Percentiles rank a stretch among this genome's conserved stretches.
These are phyloP conservation scores for Drosophila neotestacea DNA, from an alignment of 2,888 invertebrate genomes.

Conservation along the genomic window DNA sequence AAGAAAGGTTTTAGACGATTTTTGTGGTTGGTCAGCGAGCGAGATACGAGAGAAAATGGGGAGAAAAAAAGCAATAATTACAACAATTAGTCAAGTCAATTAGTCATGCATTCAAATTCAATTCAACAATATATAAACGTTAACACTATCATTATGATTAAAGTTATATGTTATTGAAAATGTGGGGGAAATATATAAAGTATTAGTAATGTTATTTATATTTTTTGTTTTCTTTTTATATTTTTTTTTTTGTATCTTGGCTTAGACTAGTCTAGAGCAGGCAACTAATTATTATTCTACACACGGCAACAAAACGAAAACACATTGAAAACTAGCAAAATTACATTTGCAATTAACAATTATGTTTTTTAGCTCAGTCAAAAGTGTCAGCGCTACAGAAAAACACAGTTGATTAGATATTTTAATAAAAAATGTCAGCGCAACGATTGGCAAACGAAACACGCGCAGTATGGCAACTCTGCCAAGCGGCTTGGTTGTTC, in stretches of 20 bases:
- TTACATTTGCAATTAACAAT: constrained; percentile 10
- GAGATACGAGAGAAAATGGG: constrained; percentile 37
- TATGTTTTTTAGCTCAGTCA: background rate
- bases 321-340: constrained; percentile 24
- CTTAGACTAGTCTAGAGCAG: constrained; percentile 53
- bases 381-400: background rate
- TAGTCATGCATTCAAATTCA: constrained; percentile 61
- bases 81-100: constrained; percentile 61
- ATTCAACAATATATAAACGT: constrained; percentile 16
- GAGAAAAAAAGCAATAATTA: constrained; percentile 67
- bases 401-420: background rate
- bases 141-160: constrained; percentile 14
- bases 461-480: constrained; percentile 19
- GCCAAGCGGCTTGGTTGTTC: constrained; percentile 4
- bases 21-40: constrained; percentile 36
- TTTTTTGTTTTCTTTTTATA: too few species aligned
- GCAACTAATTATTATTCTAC: constrained; percentile 55
- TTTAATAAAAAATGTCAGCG: background rate
- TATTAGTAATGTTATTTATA: too few species aligned
- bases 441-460: constrained; percentile 7
- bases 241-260: constrained; percentile 48
- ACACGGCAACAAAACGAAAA: constrained; percentile 37
- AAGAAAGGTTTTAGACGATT: constrained; percentile 61
- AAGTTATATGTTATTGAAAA: constrained; percentile 44
- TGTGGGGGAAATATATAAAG: constrained; percentile 23